Evolutionary conservation across 2,113 vertebrate genomes (phyloP), one percentile per base, ranked within the genome.

Genomic region (Apteryx mantelli): DNA sequence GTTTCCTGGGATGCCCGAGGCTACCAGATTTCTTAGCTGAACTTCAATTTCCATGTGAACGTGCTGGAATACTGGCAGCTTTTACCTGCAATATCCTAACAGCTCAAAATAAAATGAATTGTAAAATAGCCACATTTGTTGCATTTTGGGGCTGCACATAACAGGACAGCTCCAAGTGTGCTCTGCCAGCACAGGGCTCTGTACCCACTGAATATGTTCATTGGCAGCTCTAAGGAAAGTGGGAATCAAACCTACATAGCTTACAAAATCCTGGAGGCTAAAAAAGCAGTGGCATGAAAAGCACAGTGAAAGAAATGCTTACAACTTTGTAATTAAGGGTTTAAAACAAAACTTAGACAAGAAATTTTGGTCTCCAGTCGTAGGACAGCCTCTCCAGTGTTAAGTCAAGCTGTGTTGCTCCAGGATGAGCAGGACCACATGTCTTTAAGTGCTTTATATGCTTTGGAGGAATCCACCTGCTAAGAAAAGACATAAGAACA

Each of bases 391-490:
- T 75, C 82, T 81, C 55, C 86, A 74, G 44, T 58, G 80, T 86
- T 8, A 52, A 3, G 4, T n/a, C 0, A 13, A 71, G 58, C 32
- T 13, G 2, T 34, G 78, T 50, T 65, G 32, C 36, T 56, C 10
- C 0, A 0, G 25, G 44, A 34, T 28, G 40, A 73, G 77, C 48
- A 21, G 75, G 40, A 63, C 17, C 19, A 30, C 9, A 7, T 3
- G 2, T 32, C 88, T 52, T 17, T 88, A 50, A 8, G 63, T 36
- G 3, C 38, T 90, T 65, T 38, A 80, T 86, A 97, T 60, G 79
- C 88, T 96, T 65, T 77, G 97, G 86, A 94, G 73, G 76, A 97
- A 93, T 15, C 95, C 86, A 79, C 92, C 97, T 97, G 96, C 5
- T 13, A 89, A 88, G 61, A 89, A 55, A 86, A 86, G 44, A 50